Conservation (phyloP, 2,797 vertebrate species). For the Sternarchorhynchus goeldii region DNA sequence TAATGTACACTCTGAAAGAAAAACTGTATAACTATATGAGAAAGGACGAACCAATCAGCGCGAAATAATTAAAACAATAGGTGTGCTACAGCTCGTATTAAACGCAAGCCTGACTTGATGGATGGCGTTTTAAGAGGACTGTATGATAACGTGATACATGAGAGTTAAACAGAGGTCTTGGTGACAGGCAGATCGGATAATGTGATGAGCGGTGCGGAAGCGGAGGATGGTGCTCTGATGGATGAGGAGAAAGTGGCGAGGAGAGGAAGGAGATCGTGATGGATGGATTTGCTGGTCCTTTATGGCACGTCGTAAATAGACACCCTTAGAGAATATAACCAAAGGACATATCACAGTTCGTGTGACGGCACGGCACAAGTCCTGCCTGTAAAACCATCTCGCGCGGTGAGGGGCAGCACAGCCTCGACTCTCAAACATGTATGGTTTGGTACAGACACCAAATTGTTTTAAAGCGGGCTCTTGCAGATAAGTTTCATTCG, state of each 20-base stretch:
- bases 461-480: too few relatives aligned
- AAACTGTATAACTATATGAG: neutral
- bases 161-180: neutral
- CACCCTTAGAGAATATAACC: slow-evolving; percentile 23
- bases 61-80: slow-evolving; percentile 1
- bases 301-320: slow-evolving; percentile 32
- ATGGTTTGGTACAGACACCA: too few relatives aligned
- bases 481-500: too few relatives aligned
- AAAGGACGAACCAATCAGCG: neutral
- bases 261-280: slow-evolving; percentile 17
- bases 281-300: slow-evolving; percentile 17
- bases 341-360: slow-evolving; percentile 25
- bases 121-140: slow-evolving; percentile 3
- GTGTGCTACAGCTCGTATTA: neutral
- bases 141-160: neutral
- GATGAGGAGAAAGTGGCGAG: slow-evolving; percentile 11
- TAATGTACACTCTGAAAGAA: neutral
- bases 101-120: neutral
- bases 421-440: too few relatives aligned
- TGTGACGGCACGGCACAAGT: slow-evolving; percentile 2
- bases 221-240: slow-evolving; percentile 5
- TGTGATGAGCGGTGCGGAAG: slow-evolving; percentile 10
- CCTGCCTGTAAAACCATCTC: slow-evolving; percentile 21
- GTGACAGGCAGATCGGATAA: neutral
- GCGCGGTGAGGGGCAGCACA: neutral